Conservation (phyloP, 2,888 invertebrate genomes). For the Archaeoteleia sp. region DNA sequence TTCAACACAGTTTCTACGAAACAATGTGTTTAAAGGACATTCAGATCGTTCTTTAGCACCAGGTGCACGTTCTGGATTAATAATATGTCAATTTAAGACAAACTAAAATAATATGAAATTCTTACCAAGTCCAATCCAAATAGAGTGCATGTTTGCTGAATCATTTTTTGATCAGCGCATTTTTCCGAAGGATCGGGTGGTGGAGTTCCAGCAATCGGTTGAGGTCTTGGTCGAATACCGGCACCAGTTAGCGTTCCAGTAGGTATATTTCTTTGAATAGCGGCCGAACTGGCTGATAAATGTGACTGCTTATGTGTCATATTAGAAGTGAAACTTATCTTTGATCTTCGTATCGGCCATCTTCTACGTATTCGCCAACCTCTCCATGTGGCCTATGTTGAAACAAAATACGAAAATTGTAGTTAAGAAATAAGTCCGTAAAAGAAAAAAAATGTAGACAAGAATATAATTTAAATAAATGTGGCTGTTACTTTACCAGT, state of each 20-base stretch:
- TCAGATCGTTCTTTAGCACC: background rate
- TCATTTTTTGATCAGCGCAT: slow-evolving; percentile 88
- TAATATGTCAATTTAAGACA: background rate
- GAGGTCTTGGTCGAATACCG: slow-evolving; percentile 86
- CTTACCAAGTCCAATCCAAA: slow-evolving; percentile 91
- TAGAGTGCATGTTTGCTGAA: slow-evolving; percentile 91
- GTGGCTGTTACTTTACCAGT: too few species aligned
- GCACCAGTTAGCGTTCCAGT: slow-evolving; percentile 67
- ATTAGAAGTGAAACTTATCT: slow-evolving; percentile 59
- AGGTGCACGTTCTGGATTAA: background rate
- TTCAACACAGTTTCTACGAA: too few species aligned
- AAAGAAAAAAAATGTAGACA: background rate
- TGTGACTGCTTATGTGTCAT: slow-evolving; percentile 68
- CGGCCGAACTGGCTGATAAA: slow-evolving; percentile 34
- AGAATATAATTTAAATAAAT: background rate
- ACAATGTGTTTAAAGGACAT: too few species aligned
- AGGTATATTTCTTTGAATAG: slow-evolving; percentile 71
- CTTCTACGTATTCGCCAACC: slow-evolving; percentile 84
- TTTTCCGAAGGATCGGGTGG: slow-evolving; percentile 90
- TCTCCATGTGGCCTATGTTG: slow-evolving; percentile 83
- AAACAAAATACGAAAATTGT: slow-evolving; percentile 2
- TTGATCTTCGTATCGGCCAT: slow-evolving; percentile 79
- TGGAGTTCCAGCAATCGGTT: slow-evolving; percentile 91
- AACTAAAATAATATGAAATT: slow-evolving; percentile 26
- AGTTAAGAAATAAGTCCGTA: slow-evolving; percentile 4